Conservation (phyloP, 2,797 vertebrate species). For the Halcyon chelicuti region DNA sequence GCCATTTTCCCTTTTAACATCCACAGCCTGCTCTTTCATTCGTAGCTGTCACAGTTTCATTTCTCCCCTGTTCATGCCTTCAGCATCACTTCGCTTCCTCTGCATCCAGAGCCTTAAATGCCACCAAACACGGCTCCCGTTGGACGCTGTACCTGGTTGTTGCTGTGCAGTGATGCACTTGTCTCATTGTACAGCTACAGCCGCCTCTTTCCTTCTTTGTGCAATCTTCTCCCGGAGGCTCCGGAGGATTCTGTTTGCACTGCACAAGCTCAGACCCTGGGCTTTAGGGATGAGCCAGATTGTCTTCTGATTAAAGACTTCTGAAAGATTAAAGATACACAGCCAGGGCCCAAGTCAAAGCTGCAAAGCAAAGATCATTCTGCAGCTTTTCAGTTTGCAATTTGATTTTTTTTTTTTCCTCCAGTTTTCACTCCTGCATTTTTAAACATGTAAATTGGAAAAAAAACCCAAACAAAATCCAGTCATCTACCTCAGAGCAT, state of each 20-base stretch:
- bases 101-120: neutral
- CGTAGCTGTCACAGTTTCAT: neutral
- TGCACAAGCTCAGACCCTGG: slow-evolving; percentile 5
- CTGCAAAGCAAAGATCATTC: slow-evolving; percentile 61
- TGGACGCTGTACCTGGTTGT: neutral
- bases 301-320: slow-evolving; percentile 65
- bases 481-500: neutral
- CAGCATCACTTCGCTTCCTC: neutral
- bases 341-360: slow-evolving; percentile 33
- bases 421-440: neutral
- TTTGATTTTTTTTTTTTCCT: neutral
- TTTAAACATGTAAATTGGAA: neutral
- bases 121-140: rapidly evolving
- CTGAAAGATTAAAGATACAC: slow-evolving; percentile 59
- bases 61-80: neutral
- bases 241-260: slow-evolving; percentile 3
- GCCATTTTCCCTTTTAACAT: neutral
- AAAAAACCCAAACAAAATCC: neutral
- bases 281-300: slow-evolving; percentile 64
- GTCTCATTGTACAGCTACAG: neutral
- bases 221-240: neutral
- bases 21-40: neutral
- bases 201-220: neutral
- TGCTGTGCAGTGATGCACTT: neutral
- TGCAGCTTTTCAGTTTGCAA: neutral